Percentiles rank a stretch among this genome's conserved stretches.
These are phyloP conservation scores for Azorinus chamasolen DNA, from an alignment of 2,888 invertebrate genomes.

Conservation along the genomic window DNA sequence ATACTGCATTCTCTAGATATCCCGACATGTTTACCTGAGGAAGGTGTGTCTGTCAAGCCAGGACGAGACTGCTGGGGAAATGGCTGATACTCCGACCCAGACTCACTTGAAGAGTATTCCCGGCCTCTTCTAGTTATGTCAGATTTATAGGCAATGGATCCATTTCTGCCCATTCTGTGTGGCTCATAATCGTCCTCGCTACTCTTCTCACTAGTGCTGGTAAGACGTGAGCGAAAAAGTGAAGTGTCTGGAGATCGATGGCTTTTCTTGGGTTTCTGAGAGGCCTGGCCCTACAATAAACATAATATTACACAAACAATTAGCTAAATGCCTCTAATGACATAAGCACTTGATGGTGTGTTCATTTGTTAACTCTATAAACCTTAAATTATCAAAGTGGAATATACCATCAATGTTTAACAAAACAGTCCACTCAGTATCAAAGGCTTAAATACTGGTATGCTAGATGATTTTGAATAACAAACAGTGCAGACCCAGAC, in stretches of 20 bases:
- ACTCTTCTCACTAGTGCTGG: constrained; percentile 53
- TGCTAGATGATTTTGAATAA: too few species aligned
- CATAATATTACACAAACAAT: too few species aligned
- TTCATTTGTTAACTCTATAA: too few species aligned
- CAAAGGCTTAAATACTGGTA: too few species aligned
- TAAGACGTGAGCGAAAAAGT: constrained; percentile 61
- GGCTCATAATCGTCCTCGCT: constrained; percentile 25
- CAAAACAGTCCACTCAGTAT: too few species aligned
- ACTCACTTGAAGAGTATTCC: constrained; percentile 62
- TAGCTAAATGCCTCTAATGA: too few species aligned
- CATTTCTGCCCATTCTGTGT: constrained; percentile 51
- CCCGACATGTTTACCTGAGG: constrained; percentile 42
- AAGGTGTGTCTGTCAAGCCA: constrained; percentile 68
- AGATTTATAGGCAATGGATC: constrained; percentile 45
- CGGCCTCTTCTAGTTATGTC: constrained; percentile 40
- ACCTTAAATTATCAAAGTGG: too few species aligned
- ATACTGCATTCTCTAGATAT: too few species aligned
- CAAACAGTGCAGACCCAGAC: too few species aligned
- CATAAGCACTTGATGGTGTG: too few species aligned
- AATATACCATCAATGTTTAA: too few species aligned
- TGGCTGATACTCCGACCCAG: constrained; percentile 56
- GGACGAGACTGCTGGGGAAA: constrained; percentile 48
- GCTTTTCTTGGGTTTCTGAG: constrained; percentile 54
- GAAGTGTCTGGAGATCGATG: constrained; percentile 57
- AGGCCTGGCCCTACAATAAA: constrained; percentile 51